Percentiles rank a stretch among this genome's conserved stretches.
phyloP scores from a whole-genome alignment of 1,140 invertebrate genomes.

The Condylostylus longicornis region DNA sequence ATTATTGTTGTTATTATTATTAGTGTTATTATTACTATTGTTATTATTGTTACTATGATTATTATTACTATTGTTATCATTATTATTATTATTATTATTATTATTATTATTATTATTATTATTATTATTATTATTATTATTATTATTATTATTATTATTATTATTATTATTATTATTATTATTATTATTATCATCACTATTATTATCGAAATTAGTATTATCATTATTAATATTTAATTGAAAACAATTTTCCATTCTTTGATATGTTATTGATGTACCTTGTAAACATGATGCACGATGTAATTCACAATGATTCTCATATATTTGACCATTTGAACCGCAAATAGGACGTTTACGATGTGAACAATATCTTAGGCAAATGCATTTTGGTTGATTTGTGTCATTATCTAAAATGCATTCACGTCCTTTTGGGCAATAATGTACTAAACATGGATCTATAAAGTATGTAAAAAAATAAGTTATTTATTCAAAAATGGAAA shows the following conservation, averaged over 20 bases:
- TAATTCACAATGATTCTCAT: constrained; percentile 61
- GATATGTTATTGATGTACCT: constrained; percentile 41
- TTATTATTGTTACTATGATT: no score
- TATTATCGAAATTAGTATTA: no score
- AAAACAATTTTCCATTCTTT: constrained; percentile 31
- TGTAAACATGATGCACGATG: constrained; percentile 51
- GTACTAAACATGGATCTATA: constrained; percentile 48
- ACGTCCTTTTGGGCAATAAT: constrained; percentile 51
- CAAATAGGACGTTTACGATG: constrained; percentile 49
- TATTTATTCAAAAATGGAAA: no score
- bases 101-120: not conserved
- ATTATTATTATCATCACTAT: constrained; percentile 4
- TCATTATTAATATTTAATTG: not conserved
- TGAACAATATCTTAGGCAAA: constrained; percentile 44
- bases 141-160: not conserved
- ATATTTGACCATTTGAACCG: constrained; percentile 56
- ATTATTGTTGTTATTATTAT: not conserved
- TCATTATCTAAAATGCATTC: constrained; percentile 42
- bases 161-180: not conserved
- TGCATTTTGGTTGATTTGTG: constrained; percentile 40
- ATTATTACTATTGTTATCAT: not conserved
- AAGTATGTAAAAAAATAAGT: no score
- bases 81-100: not conserved
- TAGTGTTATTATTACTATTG: no score
- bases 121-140: not conserved